Evolutionary conservation across 2,797 vertebrate species (phyloP), one percentile per base, ranked within the genome.

Genomic region (Coregonus sp.): DNA sequence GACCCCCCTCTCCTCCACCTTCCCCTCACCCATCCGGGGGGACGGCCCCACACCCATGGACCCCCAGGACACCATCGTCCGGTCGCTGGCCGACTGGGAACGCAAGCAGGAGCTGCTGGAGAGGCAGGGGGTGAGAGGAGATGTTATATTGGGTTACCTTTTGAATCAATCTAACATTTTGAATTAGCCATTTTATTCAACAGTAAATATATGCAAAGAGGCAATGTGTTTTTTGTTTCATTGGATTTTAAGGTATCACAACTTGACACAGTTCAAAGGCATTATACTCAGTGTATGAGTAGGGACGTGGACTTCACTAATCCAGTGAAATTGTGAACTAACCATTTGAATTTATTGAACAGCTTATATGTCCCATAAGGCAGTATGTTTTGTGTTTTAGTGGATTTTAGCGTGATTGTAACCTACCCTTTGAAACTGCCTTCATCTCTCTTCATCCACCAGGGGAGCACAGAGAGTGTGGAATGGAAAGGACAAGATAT

Each of bases 1-100:
- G 87, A 96, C 95, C 1, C 83, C 97, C 9, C 92, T 52, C 73
- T 90, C 92, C 47, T 90, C 91, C 0, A 78, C 86, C 9, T 81
- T 90, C 74, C 78, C 91, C 70, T 95, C 96, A 78, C 96, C 96
- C 40, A 93, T 89, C 85, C 93, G 92, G 76, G 93, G 93, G 56
- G 93, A 95, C 90, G 47, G 74, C 18, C 93, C 93, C n/a, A 87
- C 85, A 0, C 85, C 90, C 87, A 1, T 89, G 63, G 6, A 91
- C 72, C 91, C 93, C 7, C 95, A 96, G 78, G 94, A 94, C 88
- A 91, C 85, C 76, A 86, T 92, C n/a, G 89, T 92, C 29, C 87
- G 83, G 16, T 92, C 90, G 1, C 84, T 90, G 72, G 86, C 91
- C 1, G 92, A 94, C 85, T 91, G 86, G 91, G 92, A 95, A 82